Percentiles rank a stretch among this genome's conserved stretches.
Conservation (phyloP, 1,140 invertebrate species). For the Euura saliciscinereae region DNA sequence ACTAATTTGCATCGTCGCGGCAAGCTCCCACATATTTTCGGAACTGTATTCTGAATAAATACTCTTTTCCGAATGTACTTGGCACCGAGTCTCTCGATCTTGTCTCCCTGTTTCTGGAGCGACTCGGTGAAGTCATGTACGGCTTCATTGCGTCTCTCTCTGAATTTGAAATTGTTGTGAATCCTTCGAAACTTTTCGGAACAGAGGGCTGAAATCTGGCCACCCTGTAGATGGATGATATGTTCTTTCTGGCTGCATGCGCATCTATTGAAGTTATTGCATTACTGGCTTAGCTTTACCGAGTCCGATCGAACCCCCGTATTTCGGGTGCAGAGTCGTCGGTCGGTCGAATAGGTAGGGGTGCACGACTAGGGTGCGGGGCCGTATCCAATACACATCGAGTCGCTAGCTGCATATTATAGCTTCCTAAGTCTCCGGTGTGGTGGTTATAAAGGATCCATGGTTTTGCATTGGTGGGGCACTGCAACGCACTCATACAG, state of each 20-base stretch:
- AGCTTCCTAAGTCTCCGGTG: conserved; percentile 14
- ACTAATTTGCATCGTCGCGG: too few species aligned
- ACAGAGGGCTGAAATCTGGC: not conserved
- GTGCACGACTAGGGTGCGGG: not conserved
- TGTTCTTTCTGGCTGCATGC: conserved; percentile 53
- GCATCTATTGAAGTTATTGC: conserved; percentile 57
- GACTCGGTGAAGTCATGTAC: too few species aligned
- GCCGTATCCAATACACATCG: conserved; percentile 47
- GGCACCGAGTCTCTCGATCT: too few species aligned
- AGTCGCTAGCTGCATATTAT: conserved; percentile 39
- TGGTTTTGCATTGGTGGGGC: not conserved
- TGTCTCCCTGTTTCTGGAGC: too few species aligned
- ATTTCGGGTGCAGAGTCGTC: conserved; percentile 5
- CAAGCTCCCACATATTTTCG: too few species aligned
- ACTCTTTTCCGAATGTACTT: too few species aligned
- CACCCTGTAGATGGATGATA: conserved; percentile 25
- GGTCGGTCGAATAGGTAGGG: not conserved
- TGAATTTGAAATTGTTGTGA: too few species aligned
- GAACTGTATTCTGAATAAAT: too few species aligned
- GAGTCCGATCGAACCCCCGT: conserved; percentile 29
- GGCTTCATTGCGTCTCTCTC: too few species aligned
- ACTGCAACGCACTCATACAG: not conserved
- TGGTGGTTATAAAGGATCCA: not conserved
- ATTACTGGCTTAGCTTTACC: conserved; percentile 57
- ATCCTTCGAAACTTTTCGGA: too few species aligned